Conservation (phyloP, 2,113 vertebrate genomes). For the Hystrix cristata region DNA sequence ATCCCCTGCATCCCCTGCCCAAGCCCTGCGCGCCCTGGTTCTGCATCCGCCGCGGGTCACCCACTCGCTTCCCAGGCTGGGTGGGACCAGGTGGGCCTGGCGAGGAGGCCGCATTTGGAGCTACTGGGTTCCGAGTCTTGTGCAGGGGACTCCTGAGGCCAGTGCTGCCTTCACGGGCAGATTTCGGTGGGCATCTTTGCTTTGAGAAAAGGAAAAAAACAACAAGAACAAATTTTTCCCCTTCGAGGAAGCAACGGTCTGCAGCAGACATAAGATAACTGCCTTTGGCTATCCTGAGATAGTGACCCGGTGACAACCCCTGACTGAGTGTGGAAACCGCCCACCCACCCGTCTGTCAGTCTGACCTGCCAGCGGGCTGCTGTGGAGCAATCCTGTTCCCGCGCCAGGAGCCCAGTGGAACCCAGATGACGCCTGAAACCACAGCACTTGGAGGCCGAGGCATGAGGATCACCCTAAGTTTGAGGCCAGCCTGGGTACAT, state of each 20-base stretch:
- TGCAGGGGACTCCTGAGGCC: not conserved
- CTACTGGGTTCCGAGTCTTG: not conserved
- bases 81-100: no score
- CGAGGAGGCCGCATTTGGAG: no score
- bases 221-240: not conserved
- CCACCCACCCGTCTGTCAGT: no score
- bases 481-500: not conserved
- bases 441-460: not conserved
- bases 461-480: not conserved
- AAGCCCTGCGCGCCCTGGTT: no score
- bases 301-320: not conserved
- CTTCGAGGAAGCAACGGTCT: constrained; percentile 23
- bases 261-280: constrained; percentile 32
- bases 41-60: no score
- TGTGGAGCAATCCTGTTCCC: not conserved
- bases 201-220: not conserved
- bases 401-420: not conserved
- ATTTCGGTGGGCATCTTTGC: not conserved
- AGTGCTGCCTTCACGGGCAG: not conserved
- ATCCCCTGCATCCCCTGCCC: no score
- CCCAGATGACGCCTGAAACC: not conserved
- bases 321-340: not conserved
- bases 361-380: not conserved
- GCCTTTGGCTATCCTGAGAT: not conserved
- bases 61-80: no score